Percentiles rank a stretch among this genome's conserved stretches.
These are phyloP conservation scores for Drosophila longiperda DNA, from an alignment of 2,888 invertebrate genomes.

Conservation along the genomic window DNA sequence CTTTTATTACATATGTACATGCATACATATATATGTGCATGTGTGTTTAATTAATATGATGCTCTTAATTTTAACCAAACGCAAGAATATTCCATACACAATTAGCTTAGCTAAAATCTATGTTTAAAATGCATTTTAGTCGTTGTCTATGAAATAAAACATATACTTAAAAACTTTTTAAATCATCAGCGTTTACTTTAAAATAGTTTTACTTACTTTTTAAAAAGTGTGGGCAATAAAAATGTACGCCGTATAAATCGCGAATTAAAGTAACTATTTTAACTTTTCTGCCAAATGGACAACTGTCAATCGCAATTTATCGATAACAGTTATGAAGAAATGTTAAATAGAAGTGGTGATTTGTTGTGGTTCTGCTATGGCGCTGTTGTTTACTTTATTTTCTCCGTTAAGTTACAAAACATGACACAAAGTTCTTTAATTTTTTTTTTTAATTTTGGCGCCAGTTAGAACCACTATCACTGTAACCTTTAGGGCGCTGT, in stretches of 20 bases:
- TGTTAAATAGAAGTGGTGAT: neutral
- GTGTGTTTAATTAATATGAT: conserved; percentile 51
- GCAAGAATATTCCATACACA: conserved; percentile 53
- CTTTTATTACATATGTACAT: conserved; percentile 23
- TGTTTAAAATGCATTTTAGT: conserved; percentile 72
- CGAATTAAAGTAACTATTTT: neutral
- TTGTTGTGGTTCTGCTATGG: neutral
- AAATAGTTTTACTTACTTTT: neutral
- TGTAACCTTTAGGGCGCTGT: neutral
- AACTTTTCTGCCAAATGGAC: neutral
- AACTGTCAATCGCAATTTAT: neutral
- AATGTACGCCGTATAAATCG: neutral
- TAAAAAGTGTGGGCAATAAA: neutral
- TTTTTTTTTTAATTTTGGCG: neutral
- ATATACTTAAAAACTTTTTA: conserved; percentile 11
- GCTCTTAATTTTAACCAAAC: conserved; percentile 68
- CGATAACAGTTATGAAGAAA: neutral
- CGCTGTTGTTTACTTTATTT: neutral
- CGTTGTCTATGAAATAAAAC: conserved; percentile 72
- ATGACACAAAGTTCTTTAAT: too few species aligned
- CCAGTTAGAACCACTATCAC: neutral
- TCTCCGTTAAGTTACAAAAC: neutral
- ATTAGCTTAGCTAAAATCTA: conserved; percentile 67
- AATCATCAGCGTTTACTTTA: neutral
- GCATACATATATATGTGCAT: neutral